These are phyloP conservation scores for Strongylocentrotus purpuratus DNA, from an alignment of 35 echinoderm and acorn worm species.

Conservation along the genomic window DNA sequence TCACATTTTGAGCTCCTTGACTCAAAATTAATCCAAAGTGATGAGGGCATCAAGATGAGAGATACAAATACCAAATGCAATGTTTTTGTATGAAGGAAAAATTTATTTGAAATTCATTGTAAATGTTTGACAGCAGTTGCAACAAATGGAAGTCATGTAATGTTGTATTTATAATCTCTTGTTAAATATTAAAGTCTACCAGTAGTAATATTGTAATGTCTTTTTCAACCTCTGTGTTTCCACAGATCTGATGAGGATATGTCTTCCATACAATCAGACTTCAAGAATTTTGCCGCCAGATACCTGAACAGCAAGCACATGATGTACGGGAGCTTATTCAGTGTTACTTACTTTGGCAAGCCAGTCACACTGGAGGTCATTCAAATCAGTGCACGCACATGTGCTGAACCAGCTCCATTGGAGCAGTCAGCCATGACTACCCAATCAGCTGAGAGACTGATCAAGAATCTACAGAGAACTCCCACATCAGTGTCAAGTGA, in stretches of 20 bases:
- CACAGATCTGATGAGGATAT: background rate
- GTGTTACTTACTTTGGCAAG: slow-evolving; percentile 68
- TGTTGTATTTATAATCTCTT: background rate
- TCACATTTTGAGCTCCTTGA: background rate
- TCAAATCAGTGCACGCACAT: background rate
- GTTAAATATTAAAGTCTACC: too few relatives aligned
- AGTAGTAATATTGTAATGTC: background rate
- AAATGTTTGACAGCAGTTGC: too few relatives aligned
- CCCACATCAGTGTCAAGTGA: slow-evolving; percentile 44
- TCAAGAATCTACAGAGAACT: background rate
- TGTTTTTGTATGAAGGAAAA: too few relatives aligned
- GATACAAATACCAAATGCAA: too few relatives aligned
- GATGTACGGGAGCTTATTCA: slow-evolving; percentile 24
- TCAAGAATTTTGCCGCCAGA: slow-evolving; percentile 39
- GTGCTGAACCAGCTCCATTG: slow-evolving; percentile 23
- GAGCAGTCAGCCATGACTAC: slow-evolving; percentile 12
- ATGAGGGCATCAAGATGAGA: too few relatives aligned
- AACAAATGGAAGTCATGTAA: background rate
- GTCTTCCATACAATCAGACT: background rate
- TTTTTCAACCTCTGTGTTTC: background rate
- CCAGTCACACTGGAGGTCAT: slow-evolving; percentile 36
- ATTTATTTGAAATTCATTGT: background rate
- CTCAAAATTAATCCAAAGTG: too few relatives aligned
- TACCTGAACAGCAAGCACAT: slow-evolving; percentile 37
- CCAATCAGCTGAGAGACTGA: slow-evolving; percentile 26